phyloP scores from a whole-genome alignment of 2,113 vertebrate species.

The Catharus bicknelli region DNA sequence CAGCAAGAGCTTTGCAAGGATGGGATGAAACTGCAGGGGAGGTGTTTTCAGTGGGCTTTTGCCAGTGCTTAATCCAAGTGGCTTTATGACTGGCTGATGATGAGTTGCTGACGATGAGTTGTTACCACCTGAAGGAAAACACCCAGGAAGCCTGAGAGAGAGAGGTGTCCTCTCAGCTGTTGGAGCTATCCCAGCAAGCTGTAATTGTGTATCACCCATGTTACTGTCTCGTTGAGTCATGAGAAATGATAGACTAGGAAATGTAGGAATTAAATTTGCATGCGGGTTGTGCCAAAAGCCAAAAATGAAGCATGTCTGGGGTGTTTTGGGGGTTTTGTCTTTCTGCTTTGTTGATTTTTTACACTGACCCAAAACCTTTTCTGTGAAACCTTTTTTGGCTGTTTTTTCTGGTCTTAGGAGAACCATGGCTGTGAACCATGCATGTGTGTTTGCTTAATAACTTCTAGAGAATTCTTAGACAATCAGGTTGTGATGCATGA shows the following conservation, averaged over 20 bases:
- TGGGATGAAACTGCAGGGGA: background rate
- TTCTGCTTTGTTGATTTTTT: background rate
- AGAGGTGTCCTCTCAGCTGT: background rate
- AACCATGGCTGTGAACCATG: background rate
- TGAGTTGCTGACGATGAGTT: slow-evolving; percentile 6
- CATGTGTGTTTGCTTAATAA: background rate
- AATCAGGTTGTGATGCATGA: background rate
- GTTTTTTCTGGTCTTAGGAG: background rate
- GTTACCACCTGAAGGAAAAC: background rate
- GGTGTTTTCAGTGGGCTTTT: background rate
- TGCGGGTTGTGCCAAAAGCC: background rate
- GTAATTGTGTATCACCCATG: background rate
- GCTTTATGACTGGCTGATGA: background rate
- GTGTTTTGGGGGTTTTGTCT: background rate
- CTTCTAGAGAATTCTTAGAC: background rate
- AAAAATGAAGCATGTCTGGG: background rate
- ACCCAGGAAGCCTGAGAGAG: background rate
- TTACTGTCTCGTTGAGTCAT: slow-evolving; percentile 13
- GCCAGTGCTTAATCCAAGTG: background rate
- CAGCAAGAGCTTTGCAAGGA: background rate
- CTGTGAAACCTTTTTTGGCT: background rate
- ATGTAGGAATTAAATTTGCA: slow-evolving; percentile 11
- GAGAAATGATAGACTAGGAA: slow-evolving; percentile 31
- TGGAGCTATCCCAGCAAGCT: background rate
- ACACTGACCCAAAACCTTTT: background rate